Base-by-base conservation (phyloP, 2,797 vertebrate genomes). In the Hybognathus amarus region DNA sequence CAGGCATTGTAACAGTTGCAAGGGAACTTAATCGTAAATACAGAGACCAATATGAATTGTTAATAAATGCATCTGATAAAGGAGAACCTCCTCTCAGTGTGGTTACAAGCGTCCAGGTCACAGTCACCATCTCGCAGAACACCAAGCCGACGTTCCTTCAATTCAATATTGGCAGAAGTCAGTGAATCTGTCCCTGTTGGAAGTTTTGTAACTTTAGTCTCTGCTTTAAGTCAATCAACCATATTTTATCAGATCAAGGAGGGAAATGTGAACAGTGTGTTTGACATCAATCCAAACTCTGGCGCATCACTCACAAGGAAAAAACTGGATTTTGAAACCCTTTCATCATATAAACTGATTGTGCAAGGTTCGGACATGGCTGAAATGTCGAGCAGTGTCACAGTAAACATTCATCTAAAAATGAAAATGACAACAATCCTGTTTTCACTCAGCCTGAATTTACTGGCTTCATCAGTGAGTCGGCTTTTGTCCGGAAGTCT, bases 281-380 rank as follows among this genome's bases (percentile, higher is more conserved):
- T 97, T 87, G 88, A 91, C 84, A 92, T 97, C 79, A 97, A 96
- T 85, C 95, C 96, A 0, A 96, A 95, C 86, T 96, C 95, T 0
- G 96, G 95, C 69, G 94, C 95, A 92, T 97, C n/a, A 30, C 93
- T n/a, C 80, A 95, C 95, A 80, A 94, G 94, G 86, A 96, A 92
- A 89, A 66, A 54, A 4, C 92, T 97, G 87, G 96, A 97, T 88
- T 97, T 94, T 90, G 96, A 97, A 92, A 92, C 87, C 4, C 79
- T 92, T 83, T 90, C 95, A 4, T 22, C 88, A 68, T 96, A 96
- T 68, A 90, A 86, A 15, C 85, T 97, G 59, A 94, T 83, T 38
- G 86, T 97, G 52, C 94, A 95, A 90, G 96, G 93, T 66, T 96
- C 94, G 45, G 96, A 96, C 87, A 97, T 97, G 96, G 96, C 95